Conservation (phyloP, 2,113 vertebrate genomes). For the Maccullochella peelii region DNA sequence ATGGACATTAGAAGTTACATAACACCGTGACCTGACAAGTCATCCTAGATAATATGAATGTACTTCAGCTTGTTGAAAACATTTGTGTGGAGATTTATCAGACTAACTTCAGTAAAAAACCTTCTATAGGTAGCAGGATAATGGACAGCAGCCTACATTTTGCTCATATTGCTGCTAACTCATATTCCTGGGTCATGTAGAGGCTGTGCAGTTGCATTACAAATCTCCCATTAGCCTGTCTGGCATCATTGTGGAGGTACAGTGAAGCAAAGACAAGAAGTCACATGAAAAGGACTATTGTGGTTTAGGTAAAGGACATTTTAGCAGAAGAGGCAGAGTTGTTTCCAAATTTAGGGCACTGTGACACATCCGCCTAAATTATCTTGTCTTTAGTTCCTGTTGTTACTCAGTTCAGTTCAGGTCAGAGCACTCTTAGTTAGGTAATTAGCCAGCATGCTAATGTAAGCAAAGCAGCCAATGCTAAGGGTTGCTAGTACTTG, state of each 20-base stretch:
- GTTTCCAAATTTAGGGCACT: constrained; percentile 29
- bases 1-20: constrained; percentile 48
- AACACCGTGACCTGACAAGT: constrained; percentile 24
- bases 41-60: constrained; percentile 13
- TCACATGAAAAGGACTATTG: not conserved
- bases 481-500: not conserved
- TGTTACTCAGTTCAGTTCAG: not conserved
- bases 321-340: not conserved
- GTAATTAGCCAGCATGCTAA: constrained; percentile 4
- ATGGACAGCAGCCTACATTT: not conserved
- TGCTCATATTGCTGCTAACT: not conserved
- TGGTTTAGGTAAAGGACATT: not conserved
- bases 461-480: not conserved
- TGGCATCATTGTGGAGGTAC: not conserved
- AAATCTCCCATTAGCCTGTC: constrained; percentile 6
- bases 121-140: not conserved
- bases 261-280: not conserved
- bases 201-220: constrained; percentile 16
- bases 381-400: constrained; percentile 4
- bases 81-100: constrained; percentile 3
- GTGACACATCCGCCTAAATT: constrained; percentile 18
- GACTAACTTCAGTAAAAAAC: not conserved
- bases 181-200: not conserved
- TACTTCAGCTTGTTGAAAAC: not conserved
- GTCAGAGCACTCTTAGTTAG: not conserved